Conservation (phyloP, 2,113 vertebrate genomes). For the Apistogramma diplotaenia region DNA sequence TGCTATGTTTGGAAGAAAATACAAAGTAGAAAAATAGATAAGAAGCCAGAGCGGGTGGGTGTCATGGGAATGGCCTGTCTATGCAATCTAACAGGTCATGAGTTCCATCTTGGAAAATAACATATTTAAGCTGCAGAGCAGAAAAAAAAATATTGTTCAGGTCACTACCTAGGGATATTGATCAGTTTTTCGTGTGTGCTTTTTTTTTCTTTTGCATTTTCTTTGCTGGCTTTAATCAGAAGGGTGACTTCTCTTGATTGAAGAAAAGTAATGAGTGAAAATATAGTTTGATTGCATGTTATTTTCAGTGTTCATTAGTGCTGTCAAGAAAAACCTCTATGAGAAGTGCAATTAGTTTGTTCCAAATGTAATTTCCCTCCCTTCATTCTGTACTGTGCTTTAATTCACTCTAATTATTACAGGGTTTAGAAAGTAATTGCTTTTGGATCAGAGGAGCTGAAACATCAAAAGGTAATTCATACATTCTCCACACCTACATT, state of each 20-base stretch:
- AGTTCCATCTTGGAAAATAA: conserved; percentile 40
- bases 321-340: not conserved
- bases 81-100: conserved; percentile 59
- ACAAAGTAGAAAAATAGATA: not conserved
- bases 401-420: conserved; percentile 64
- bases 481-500: conserved; percentile 46
- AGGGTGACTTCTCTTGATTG: not conserved
- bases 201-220: not conserved
- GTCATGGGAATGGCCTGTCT: not conserved
- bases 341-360: conserved; percentile 18
- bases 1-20: not conserved
- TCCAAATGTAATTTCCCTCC: conserved; percentile 38
- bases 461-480: conserved; percentile 68
- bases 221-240: conserved; percentile 11
- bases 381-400: conserved; percentile 48
- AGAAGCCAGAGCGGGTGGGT: conserved; percentile 53
- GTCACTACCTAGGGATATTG: conserved; percentile 14
- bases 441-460: conserved; percentile 53
- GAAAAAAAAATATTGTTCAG: conserved; percentile 31
- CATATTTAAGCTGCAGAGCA: conserved; percentile 17
- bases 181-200: not conserved
- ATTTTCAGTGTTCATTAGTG: not conserved
- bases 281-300: not conserved
- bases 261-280: not conserved
- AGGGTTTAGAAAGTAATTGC: conserved; percentile 59